Base-by-base conservation (phyloP, 2,113 vertebrate species). In the Alexandromys fortis region DNA sequence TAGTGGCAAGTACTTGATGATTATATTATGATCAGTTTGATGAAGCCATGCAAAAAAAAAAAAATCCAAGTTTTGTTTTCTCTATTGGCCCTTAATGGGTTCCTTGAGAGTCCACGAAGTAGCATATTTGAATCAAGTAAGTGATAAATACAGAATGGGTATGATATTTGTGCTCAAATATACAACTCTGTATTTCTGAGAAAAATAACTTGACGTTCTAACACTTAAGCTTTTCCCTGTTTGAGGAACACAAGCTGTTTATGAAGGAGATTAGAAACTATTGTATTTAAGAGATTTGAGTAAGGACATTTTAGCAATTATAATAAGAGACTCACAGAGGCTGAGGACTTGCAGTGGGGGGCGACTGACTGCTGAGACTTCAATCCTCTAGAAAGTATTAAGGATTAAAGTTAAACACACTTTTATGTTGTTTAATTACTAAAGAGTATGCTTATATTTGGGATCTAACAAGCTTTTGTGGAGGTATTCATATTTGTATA, bases 1-100 rank as follows among this genome's bases (percentile, higher is more conserved):
- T 87, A 75, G 26, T 52, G 95, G 83, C 55, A 95, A 81, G 30
- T 73, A 52, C 86, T 58, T 93, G 65, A 52, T 0, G 19, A 94
- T 94, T 94, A 79, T 83, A 58, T 47, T 81, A 77, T 70, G 89
- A 86, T 49, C 91, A 93, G 89, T 67, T 55, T 70, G 28, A 83
- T 67, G 13, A 87, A 70, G 33, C 11, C 70, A 75, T 68, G 7
- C 21, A 85, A 75, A 83, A 45, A 90, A 42, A 42, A 42, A 95
- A 92, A 78, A 58, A 55, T 75, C 1, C 47, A 97, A 70, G 21
- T 58, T 87, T 93, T 68, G n/a, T 89, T 91, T 96, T 82, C 45
- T 94, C 68, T 16, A 52, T 52, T 73, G 14, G 1, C 49, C 65
- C 12, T 94, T 89, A 89, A 94, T 73, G 55, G 5, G 12, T 21